A percentile compares a stretch with the other conserved stretches of the same genome.
phyloP scores from a whole-genome alignment of 2,888 invertebrate genomes.

The Dinocampus coccinellae region DNA sequence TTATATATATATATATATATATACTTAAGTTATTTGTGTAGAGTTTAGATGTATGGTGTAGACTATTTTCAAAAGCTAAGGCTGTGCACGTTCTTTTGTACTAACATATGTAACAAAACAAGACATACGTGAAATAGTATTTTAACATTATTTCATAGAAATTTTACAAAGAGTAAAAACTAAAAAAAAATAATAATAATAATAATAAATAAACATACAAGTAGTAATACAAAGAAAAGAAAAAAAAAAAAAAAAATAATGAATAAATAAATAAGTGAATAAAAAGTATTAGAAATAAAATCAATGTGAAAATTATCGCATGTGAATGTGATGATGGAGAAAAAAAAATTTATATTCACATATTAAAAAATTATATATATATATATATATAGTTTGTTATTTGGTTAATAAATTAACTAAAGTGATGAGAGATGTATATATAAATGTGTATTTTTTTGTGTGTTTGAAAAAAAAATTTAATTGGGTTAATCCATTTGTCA shows the following conservation, averaged over 20 bases:
- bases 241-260: no score
- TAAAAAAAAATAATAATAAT: conserved; percentile 23
- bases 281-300: no score
- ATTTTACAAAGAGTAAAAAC: conserved; percentile 8
- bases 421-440: conserved; percentile 12
- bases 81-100: conserved; percentile 13
- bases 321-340: no score
- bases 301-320: no score
- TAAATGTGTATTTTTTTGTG: neutral
- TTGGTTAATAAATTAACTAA: neutral
- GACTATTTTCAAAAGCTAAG: conserved; percentile 4
- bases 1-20: conserved; percentile 12
- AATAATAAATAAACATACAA: no score
- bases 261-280: no score
- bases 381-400: neutral
- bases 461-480: conserved; percentile 28
- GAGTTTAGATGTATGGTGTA: conserved; percentile 23
- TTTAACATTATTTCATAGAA: neutral
- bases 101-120: neutral
- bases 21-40: conserved; percentile 10
- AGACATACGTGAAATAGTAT: neutral
- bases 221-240: no score
- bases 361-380: neutral
- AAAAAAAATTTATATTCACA: no score
- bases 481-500: conserved; percentile 42